phyloP scores from a whole-genome alignment of 2,888 invertebrate genomes.

The Drosophila subquinaria region DNA sequence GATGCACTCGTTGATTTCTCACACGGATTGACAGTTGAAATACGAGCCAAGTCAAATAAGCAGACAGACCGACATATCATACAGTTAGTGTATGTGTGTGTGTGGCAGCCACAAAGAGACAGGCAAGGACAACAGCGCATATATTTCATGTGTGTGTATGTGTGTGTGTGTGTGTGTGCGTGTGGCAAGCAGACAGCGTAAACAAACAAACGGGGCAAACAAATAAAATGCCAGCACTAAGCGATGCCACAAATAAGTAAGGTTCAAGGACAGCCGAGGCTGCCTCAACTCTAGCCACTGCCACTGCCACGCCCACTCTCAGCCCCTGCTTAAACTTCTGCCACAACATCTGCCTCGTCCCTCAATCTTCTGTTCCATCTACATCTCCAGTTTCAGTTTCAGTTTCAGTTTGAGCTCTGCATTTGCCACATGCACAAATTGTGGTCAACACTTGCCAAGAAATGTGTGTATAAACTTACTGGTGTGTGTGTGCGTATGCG shows the following conservation, averaged over 20 bases:
- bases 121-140: constrained; percentile 55
- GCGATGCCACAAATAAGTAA: constrained; percentile 46
- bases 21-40: constrained; percentile 67
- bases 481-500: constrained; percentile 11
- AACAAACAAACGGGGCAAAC: constrained; percentile 60
- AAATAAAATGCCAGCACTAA: constrained; percentile 63
- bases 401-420: constrained; percentile 17
- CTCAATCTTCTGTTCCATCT: not conserved
- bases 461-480: constrained; percentile 21
- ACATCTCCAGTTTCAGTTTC: constrained; percentile 1
- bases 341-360: not conserved
- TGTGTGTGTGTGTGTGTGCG: not conserved
- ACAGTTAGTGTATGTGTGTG: constrained; percentile 5
- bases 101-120: constrained; percentile 30
- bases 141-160: constrained; percentile 50
- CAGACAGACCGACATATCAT: constrained; percentile 17
- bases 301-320: constrained; percentile 11
- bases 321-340: constrained; percentile 3
- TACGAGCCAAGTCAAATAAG: constrained; percentile 56
- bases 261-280: constrained; percentile 68
- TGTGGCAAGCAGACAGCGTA: constrained; percentile 55
- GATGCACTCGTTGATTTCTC: constrained; percentile 37
- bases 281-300: not conserved
- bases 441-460: constrained; percentile 66
- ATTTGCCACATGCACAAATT: constrained; percentile 74